Conservation (phyloP, 2,797 vertebrate genomes). For the Poecilia velifera region DNA sequence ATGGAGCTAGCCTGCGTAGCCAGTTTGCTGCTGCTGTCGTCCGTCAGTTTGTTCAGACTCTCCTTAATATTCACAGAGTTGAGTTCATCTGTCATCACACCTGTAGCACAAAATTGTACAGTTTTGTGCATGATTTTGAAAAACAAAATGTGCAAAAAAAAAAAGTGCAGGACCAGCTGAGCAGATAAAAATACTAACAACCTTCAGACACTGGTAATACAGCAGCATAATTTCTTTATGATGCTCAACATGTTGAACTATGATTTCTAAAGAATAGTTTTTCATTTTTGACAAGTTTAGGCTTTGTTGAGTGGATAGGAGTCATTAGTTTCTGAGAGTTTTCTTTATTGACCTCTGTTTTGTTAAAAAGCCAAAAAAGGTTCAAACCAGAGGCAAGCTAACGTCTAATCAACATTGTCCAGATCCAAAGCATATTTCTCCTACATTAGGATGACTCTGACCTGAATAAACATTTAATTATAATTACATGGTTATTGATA, state of each 20-base stretch:
- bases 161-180: neutral
- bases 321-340: neutral
- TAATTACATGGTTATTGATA: neutral
- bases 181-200: neutral
- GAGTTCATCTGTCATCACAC: conserved; percentile 84
- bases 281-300: neutral
- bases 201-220: neutral
- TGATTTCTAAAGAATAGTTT: neutral
- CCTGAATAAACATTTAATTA: neutral
- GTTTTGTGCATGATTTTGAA: no score
- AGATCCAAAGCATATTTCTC: neutral
- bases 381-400: neutral
- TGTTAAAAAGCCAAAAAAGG: neutral
- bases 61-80: conserved; percentile 82
- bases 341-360: neutral
- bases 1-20: conserved; percentile 82
- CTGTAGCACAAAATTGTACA: conserved; percentile 62
- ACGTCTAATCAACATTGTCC: neutral
- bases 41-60: conserved; percentile 80
- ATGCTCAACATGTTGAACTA: neutral
- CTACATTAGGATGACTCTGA: neutral
- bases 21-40: conserved; percentile 82
- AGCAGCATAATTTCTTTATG: neutral
- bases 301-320: neutral
- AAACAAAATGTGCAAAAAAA: neutral